phyloP scores from a whole-genome alignment of 2,888 invertebrate species.

The Hirtodrosophila cameraria region DNA sequence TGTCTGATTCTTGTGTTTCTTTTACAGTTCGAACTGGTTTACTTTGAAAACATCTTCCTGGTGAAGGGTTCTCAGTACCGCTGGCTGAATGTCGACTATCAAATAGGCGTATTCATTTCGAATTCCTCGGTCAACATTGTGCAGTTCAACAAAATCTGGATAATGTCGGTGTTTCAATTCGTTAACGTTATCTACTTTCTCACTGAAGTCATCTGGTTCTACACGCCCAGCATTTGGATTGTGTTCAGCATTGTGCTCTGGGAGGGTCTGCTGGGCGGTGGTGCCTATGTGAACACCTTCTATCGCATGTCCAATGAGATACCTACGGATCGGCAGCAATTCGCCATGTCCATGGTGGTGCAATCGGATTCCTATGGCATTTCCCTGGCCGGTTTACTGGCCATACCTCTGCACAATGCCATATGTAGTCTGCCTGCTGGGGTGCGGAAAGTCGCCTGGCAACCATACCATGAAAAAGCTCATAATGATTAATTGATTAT shows the following conservation, averaged over 20 bases:
- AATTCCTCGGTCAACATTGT: slow-evolving; percentile 91
- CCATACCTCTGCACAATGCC: slow-evolving; percentile 91
- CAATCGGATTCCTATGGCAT: slow-evolving; percentile 92
- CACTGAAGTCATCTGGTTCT: slow-evolving; percentile 87
- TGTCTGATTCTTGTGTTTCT: background rate
- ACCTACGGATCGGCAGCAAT: slow-evolving; percentile 85
- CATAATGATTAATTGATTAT: slow-evolving; percentile 62
- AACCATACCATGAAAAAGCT: slow-evolving; percentile 20
- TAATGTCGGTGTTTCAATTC: slow-evolving; percentile 89
- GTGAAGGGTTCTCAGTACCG: slow-evolving; percentile 88
- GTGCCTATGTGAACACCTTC: slow-evolving; percentile 93
- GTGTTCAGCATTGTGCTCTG: slow-evolving; percentile 88
- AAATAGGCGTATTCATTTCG: slow-evolving; percentile 92
- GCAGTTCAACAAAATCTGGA: slow-evolving; percentile 88
- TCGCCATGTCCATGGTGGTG: slow-evolving; percentile 90
- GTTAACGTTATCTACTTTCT: slow-evolving; percentile 87
- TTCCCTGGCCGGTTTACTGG: slow-evolving; percentile 88
- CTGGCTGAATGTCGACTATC: slow-evolving; percentile 93
- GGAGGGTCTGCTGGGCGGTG: slow-evolving; percentile 91
- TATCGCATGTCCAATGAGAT: slow-evolving; percentile 89
- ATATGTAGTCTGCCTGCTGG: slow-evolving; percentile 87
- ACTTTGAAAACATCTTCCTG: slow-evolving; percentile 87
- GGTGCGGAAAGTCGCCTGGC: slow-evolving; percentile 71
- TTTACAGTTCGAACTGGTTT: slow-evolving; percentile 89
- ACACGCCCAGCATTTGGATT: slow-evolving; percentile 88